Evolutionary conservation across 2,888 invertebrate genomes (phyloP).

Genomic region (Unio pictorum): DNA sequence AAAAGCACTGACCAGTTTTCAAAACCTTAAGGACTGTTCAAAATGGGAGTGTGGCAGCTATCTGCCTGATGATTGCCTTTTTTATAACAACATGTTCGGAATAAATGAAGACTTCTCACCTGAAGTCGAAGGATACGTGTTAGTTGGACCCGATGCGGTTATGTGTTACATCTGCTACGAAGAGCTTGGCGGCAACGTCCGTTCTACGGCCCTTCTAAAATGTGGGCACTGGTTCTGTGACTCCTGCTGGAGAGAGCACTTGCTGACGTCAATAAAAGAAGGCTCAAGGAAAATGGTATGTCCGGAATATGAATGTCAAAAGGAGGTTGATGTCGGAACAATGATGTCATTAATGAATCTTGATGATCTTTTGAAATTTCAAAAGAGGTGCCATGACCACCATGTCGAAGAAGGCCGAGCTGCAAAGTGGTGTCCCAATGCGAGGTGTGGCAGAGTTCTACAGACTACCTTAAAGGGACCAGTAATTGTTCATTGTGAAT

Average conservation of each 20-base stretch:
- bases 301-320: constrained; percentile 42
- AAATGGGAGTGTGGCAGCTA: constrained; percentile 18
- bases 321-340: constrained; percentile 27
- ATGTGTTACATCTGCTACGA: constrained; percentile 46
- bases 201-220: constrained; percentile 30
- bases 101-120: background rate
- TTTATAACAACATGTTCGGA: constrained; percentile 5
- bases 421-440: constrained; percentile 47
- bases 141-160: constrained; percentile 14
- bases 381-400: constrained; percentile 27
- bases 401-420: constrained; percentile 24
- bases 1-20: constrained; percentile 1
- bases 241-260: constrained; percentile 42
- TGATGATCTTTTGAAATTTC: constrained; percentile 17
- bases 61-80: constrained; percentile 6
- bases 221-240: constrained; percentile 55
- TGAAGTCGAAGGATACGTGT: constrained; percentile 11
- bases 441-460: constrained; percentile 39
- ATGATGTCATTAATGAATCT: constrained; percentile 21
- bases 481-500: constrained; percentile 30
- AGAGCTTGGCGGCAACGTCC: constrained; percentile 7
- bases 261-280: constrained; percentile 20
- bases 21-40: constrained; percentile 9
- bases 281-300: constrained; percentile 24
- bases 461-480: constrained; percentile 11